A percentile compares a stretch with the other conserved stretches of the same genome.
Conservation (phyloP, 2,888 invertebrate species). For the Noctua janthina region DNA sequence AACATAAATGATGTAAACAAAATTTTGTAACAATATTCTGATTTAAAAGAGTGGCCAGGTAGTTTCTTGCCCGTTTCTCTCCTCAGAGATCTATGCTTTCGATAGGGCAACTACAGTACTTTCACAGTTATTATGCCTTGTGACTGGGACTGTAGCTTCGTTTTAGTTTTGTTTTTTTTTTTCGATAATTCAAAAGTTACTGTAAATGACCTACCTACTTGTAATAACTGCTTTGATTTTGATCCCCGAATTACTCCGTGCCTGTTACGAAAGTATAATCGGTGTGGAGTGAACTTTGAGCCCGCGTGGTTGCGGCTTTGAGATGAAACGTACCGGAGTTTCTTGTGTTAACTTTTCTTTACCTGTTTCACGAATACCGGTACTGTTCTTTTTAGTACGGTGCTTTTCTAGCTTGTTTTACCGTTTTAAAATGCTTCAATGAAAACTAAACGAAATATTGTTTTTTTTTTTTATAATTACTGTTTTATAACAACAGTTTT, state of each 20-base stretch:
- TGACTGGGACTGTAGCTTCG: too few species aligned
- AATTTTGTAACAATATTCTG: too few species aligned
- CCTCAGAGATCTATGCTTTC: too few species aligned
- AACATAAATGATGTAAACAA: too few species aligned
- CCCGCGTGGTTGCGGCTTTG: not conserved
- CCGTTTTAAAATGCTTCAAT: constrained; percentile 5
- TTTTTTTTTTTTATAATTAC: not conserved
- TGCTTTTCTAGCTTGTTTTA: not conserved
- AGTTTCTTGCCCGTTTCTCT: too few species aligned
- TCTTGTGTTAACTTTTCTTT: constrained; percentile 7
- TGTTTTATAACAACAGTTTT: not conserved
- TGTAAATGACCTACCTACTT: too few species aligned
- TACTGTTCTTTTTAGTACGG: constrained; percentile 15
- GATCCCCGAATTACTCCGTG: constrained; percentile 55
- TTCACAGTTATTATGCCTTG: too few species aligned
- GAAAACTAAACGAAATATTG: not conserved
- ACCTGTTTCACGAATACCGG: not conserved
- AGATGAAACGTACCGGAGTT: constrained; percentile 1
- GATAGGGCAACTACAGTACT: too few species aligned
- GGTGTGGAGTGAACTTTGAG: constrained; percentile 2
- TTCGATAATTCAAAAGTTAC: too few species aligned
- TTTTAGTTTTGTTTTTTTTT: too few species aligned
- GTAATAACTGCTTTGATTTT: constrained; percentile 23
- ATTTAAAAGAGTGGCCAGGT: too few species aligned
- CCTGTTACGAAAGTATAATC: constrained; percentile 21